Percentiles rank a stretch among this genome's conserved stretches.
phyloP scores from a whole-genome alignment of 2,797 vertebrate genomes.

The Gymnothorax reevesii region DNA sequence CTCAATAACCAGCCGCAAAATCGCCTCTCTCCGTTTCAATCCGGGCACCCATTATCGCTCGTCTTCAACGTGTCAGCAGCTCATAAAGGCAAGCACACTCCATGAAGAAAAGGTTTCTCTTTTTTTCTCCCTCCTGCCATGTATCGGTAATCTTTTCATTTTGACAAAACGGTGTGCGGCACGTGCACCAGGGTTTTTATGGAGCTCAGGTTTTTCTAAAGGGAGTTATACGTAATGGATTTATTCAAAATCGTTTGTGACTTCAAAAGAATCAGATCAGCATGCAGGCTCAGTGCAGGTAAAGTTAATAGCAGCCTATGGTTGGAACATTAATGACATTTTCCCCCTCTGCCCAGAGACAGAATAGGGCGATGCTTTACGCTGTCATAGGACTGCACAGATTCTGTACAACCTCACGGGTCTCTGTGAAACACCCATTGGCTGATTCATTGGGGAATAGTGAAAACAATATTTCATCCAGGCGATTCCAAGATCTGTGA shows the following conservation, averaged over 20 bases:
- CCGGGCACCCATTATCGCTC: neutral
- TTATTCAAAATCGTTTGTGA: conserved; percentile 11
- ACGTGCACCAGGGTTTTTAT: neutral
- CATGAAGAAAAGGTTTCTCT: neutral
- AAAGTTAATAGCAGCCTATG: neutral
- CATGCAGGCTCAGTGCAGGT: neutral
- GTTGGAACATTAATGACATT: neutral
- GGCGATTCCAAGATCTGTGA: neutral
- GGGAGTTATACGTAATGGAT: neutral
- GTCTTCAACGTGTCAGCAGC: neutral
- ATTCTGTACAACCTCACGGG: neutral
- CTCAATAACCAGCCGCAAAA: neutral
- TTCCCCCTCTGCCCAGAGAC: neutral
- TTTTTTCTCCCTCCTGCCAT: neutral
- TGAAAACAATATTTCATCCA: neutral
- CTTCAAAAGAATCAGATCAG: conserved; percentile 1
- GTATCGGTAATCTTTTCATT: neutral
- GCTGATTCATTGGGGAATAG: neutral
- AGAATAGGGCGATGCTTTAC: neutral
- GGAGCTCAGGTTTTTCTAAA: neutral
- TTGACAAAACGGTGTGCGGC: neutral
- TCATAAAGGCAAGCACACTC: conserved; percentile 7
- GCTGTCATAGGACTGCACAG: neutral
- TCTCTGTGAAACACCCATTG: neutral
- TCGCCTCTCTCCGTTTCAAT: neutral